A percentile compares a stretch with the other conserved stretches of the same genome.
These are phyloP conservation scores for Callaeas wilsoni DNA, from an alignment of 2,113 vertebrate genomes.

Conservation along the genomic window DNA sequence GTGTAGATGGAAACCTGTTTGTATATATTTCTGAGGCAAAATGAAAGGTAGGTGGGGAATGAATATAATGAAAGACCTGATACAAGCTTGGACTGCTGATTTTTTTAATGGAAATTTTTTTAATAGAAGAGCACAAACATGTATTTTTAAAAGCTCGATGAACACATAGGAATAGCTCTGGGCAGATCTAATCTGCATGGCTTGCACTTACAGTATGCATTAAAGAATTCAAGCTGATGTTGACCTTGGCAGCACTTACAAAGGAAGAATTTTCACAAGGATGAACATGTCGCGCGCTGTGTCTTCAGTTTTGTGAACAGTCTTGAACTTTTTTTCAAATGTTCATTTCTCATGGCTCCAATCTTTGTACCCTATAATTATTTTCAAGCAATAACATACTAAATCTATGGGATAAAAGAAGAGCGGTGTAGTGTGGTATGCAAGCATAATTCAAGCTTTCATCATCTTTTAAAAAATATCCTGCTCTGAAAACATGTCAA, in stretches of 20 bases:
- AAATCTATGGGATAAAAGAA: neutral
- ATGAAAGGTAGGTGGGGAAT: neutral
- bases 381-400: neutral
- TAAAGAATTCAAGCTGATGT: constrained; percentile 38
- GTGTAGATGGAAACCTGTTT: neutral
- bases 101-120: constrained; percentile 24
- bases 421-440: neutral
- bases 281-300: neutral
- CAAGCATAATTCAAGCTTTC: neutral
- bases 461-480: neutral
- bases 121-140: constrained; percentile 2
- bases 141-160: constrained; percentile 42
- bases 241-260: constrained; percentile 47
- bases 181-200: constrained; percentile 40
- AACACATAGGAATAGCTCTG: constrained; percentile 36
- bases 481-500: neutral
- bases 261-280: constrained; percentile 40
- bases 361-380: neutral
- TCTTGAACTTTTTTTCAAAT: neutral
- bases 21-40: neutral
- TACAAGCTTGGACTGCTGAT: neutral
- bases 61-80: neutral
- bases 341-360: neutral
- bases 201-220: constrained; percentile 21
- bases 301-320: neutral